Conservation (phyloP, 2,888 invertebrate species). For the Lepeophtheirus nordmannii region DNA sequence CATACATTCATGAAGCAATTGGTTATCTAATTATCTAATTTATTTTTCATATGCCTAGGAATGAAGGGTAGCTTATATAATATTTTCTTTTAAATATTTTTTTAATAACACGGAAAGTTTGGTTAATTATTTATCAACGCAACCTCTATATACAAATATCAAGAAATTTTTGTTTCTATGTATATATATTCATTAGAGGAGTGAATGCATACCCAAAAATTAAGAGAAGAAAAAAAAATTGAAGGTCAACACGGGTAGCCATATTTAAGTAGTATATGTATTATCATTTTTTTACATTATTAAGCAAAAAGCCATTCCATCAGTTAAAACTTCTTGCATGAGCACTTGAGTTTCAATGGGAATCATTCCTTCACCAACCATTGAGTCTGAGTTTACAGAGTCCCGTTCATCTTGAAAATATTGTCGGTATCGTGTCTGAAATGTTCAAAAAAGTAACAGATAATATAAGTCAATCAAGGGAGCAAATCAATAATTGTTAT, state of each 20-base stretch:
- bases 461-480: not conserved
- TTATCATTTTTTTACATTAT: constrained; percentile 27
- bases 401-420: constrained; percentile 22
- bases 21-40: too few relatives aligned
- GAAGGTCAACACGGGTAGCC: not conserved
- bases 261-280: not conserved
- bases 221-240: too few relatives aligned
- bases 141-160: too few relatives aligned
- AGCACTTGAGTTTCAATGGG: constrained; percentile 30
- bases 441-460: not conserved
- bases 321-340: constrained; percentile 30
- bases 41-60: too few relatives aligned
- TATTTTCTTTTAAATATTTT: too few relatives aligned
- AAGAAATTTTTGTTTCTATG: too few relatives aligned
- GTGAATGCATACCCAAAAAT: too few relatives aligned
- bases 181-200: too few relatives aligned
- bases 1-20: too few relatives aligned
- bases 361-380: constrained; percentile 25
- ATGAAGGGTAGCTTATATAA: too few relatives aligned
- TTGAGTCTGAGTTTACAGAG: not conserved
- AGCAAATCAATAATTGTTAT: not conserved
- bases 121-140: too few relatives aligned
- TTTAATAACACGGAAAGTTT: too few relatives aligned
- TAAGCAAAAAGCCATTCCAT: constrained; percentile 29
- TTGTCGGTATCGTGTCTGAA: constrained; percentile 24